A percentile compares a stretch with the other conserved stretches of the same genome.
Evolutionary conservation across 2,888 invertebrate genomes (phyloP).

Genomic region (Caenorhabditis imperialis): DNA sequence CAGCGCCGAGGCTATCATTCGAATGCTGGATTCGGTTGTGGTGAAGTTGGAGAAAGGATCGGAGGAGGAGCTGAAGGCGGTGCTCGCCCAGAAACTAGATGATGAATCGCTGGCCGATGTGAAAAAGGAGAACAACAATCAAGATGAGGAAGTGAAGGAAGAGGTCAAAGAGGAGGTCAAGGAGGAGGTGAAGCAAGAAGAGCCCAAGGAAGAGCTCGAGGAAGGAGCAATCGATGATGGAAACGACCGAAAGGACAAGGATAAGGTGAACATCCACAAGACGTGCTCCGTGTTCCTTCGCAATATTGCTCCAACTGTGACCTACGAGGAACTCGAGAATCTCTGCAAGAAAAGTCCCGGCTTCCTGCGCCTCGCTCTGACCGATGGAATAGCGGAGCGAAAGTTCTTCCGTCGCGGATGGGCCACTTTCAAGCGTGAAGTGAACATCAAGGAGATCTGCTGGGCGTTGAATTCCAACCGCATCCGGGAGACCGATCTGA

Average conservation of each 20-base stretch:
- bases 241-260: conserved; percentile 42
- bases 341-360: conserved; percentile 93
- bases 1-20: conserved; percentile 85
- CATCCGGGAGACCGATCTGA: conserved; percentile 90
- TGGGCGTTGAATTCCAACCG: conserved; percentile 97
- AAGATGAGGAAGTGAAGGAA: conserved; percentile 21
- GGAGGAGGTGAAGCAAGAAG: conserved; percentile 19
- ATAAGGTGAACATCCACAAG: conserved; percentile 83
- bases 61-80: conserved; percentile 85
- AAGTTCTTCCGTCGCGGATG: conserved; percentile 97
- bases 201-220: conserved; percentile 40
- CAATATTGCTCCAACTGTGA: conserved; percentile 94
- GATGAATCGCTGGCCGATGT: conserved; percentile 71
- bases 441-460: conserved; percentile 98
- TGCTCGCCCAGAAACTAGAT: conserved; percentile 79
- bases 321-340: conserved; percentile 96
- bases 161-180: conserved; percentile 23
- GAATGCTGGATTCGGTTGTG: conserved; percentile 87
- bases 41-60: conserved; percentile 88
- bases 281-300: conserved; percentile 96
- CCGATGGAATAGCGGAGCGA: conserved; percentile 95
- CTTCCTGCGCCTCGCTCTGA: conserved; percentile 93
- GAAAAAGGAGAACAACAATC: conserved; percentile 56
- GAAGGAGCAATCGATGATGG: conserved; percentile 54
- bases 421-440: conserved; percentile 92